Base-by-base conservation (phyloP, 2,113 vertebrate species). In the Stigmatopora nigra region DNA sequence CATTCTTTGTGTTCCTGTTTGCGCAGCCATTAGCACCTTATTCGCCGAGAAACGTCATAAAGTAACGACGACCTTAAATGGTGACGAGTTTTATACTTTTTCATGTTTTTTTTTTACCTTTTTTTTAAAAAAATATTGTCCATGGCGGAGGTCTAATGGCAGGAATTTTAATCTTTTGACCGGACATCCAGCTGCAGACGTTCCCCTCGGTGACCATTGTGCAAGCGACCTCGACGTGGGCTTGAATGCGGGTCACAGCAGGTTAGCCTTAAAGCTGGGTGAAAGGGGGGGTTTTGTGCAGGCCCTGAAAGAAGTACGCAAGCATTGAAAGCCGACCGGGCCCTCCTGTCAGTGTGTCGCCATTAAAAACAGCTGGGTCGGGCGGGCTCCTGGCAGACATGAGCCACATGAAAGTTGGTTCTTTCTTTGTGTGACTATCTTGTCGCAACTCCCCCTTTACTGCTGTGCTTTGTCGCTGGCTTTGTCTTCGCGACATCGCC, bases 301-400 rank as follows among this genome's bases (percentile, higher is more conserved):
- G 82, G 78, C 85, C 85, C 81, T 90, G 87, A 89, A 91, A 87
- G 86, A 81, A 83, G 81, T 70, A 85, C 83, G 79, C 84, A 66
- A 66, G 75, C 73, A 83, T 91, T 90, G 89, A 90, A 91, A 90
- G 90, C 88, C 84, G 88, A 31, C 86, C 82, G 67, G 67, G 63
- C 78, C 86, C 84, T 83, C 81, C 85, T 82, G 85, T 89, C 86
- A 89, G 68, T 84, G 85, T 76, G 25, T 77, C n/a, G 76, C 86
- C 86, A 88, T 89, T 90, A 89, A 88, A 90, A 92, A 91, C 89
- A 90, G 88, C 88, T 90, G 89, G 86, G 78, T 78, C 52, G 70
- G 82, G 82, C 52, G 70, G 82, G 82, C 85, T 83, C 69, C 83
- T 81, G 84, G 75, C 82, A 80, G 83, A 87, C 88, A 91, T 89